Conservation (phyloP, 2,797 vertebrate genomes). For the Sebastes trivittatus region DNA sequence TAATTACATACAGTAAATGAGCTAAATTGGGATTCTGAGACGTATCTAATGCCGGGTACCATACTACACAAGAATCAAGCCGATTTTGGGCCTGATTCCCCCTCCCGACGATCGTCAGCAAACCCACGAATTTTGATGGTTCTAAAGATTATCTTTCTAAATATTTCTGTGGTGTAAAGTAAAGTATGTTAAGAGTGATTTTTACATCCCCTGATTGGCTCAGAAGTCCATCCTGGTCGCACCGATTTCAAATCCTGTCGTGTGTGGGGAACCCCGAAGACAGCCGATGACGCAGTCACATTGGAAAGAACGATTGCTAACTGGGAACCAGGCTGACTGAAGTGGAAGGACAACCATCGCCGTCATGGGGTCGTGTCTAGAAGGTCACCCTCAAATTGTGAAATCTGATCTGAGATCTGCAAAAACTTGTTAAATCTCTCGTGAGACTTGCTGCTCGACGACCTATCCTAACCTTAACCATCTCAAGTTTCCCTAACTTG, state of each 20-base stretch:
- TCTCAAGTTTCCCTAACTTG: too few species aligned
- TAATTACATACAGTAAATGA: background rate
- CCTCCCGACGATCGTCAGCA: background rate
- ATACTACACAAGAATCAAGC: background rate
- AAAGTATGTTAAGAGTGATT: background rate
- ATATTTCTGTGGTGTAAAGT: background rate
- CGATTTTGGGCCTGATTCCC: background rate
- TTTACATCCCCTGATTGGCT: background rate
- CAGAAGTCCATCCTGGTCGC: background rate
- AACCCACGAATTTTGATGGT: too few species aligned
- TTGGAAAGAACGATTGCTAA: background rate
- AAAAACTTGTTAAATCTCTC: too few species aligned
- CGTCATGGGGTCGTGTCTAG: background rate
- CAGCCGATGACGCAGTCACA: background rate
- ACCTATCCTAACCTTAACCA: too few species aligned
- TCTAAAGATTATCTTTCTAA: too few species aligned
- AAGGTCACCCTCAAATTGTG: too few species aligned
- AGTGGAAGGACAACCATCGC: background rate
- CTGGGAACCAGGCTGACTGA: background rate
- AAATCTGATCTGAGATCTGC: too few species aligned
- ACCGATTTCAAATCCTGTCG: background rate
- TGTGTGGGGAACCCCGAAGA: background rate
- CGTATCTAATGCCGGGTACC: background rate
- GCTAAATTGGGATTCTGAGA: background rate
- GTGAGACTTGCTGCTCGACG: rapidly evolving